Base-by-base conservation (phyloP, 2,888 invertebrate species). In the Tetranychus truncatus region DNA sequence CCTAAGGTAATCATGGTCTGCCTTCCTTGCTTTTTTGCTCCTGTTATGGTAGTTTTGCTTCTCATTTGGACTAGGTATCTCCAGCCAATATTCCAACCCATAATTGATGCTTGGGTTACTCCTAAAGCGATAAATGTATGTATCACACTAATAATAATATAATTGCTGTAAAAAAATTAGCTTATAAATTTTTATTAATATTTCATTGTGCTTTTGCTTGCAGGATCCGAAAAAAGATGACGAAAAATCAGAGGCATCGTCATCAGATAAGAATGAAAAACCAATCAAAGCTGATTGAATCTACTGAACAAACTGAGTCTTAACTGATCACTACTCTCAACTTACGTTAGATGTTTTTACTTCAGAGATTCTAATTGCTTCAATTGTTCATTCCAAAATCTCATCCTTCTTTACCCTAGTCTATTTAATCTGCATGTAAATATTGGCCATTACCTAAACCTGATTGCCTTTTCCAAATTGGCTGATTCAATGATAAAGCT, bases 41-140 rank as follows among this genome's bases (percentile, higher is more conserved):
- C 77, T 66, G 77, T 78, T 44, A 78, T 75, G 73, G 69, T 73
- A 65, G 78, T 79, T 85, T 84, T 78, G 86, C 83, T 82, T 76
- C 74, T 76, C 15, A 71, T 65, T 65, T 77, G 69, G 69, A 69
- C 20, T 11, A 69, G 21, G n/a, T 69, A 69, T 21, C 20, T 69
- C 11, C 69, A 69, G 20, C 69, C 69, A 11, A 69, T 69, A 20
- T 69, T 69, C 34, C 69, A 69, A 9, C 69, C 69, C 18, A 69
- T 69, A 20, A 20, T 69, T 11, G 69, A 69, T 69, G 55, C 55
- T 55, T 55, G 55, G 55, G 9, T 55, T 55, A 55, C 55, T 15
- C 55, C 55, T 55, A 55, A 55, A 15, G 55, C 9, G 55, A 6
- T 55, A 6, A 55, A 55, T 9, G 55, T 55, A 55, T 2, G 9